Evolutionary conservation across 2,888 invertebrate species (phyloP), one percentile per base, ranked within the genome.

Genomic region (Oxystoma pomonae): DNA sequence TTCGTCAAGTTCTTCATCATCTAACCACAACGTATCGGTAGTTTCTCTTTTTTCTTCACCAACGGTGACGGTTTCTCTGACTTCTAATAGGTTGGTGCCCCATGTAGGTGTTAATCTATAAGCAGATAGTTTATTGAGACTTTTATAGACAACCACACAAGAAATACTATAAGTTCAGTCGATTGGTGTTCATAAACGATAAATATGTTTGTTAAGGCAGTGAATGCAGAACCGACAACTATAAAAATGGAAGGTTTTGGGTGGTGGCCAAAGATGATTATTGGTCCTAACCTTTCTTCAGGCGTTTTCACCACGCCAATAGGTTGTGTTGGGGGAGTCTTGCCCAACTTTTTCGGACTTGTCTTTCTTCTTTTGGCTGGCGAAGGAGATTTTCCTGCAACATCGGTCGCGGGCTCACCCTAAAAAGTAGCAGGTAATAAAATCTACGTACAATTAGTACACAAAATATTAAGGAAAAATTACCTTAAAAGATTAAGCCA

Each of bases 21-120:
- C 62, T 12, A 50, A 50, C 12, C 9, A 50, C 50, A n/a, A 50
- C 1, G 49, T 49, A 1, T 16, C 55, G 20, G 18, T 52, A 50
- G 49, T 20, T 49, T 61, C 63, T 16, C 21, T 56, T 52, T 19
- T 49, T 18, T 57, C 35, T 22, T 59, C 60, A 9, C 52, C 62
- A 19, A 65, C 49, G 2, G 50, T 1, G 19, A 65, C 52, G 1
- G 50, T 1, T 17, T 72, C 75, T 18, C 68, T 66, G 1, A 78
- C 75, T 17, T 77, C 72, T 19, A 78, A 68, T 17, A 79, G 69
- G 65, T 79, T 80, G 1, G 79, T 78, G 21, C 79, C 79, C 80
- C 80, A 80, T 1, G 75, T 77, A 16, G 78, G 77, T 1, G 76
- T 73, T 2, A 66, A 61, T 55, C 77, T 35, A 35, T 3, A 35